phyloP scores from a whole-genome alignment of 2,888 invertebrate species.

The Xestoiulus laeticollis region DNA sequence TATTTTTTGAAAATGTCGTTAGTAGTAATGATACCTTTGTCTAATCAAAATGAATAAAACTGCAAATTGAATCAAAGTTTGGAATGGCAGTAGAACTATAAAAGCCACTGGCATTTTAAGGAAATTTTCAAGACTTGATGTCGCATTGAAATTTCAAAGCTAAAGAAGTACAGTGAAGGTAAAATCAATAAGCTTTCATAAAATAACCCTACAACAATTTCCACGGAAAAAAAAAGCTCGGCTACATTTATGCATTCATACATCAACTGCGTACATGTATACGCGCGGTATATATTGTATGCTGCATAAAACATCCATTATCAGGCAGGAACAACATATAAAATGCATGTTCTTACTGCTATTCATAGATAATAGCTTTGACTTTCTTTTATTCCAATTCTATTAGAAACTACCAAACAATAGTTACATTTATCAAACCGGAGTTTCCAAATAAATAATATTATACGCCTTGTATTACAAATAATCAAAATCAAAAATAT shows the following conservation, averaged over 20 bases:
- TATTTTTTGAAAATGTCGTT: no score
- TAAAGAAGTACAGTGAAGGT: not conserved
- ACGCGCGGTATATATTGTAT: not conserved
- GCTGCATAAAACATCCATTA: not conserved
- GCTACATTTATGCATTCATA: not conserved
- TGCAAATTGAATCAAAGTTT: not conserved
- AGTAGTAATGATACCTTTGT: no score
- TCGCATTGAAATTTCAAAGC: not conserved
- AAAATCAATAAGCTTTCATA: not conserved
- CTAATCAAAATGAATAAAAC: not conserved
- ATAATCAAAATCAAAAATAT: not conserved
- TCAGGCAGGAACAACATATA: not conserved
- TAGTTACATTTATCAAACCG: not conserved
- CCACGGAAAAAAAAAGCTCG: not conserved
- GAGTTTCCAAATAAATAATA: not conserved
- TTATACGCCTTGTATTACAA: not conserved
- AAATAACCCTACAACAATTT: not conserved
- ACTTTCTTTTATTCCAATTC: not conserved
- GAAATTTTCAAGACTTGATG: not conserved
- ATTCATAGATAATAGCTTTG: not conserved
- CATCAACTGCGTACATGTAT: not conserved
- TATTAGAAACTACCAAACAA: not conserved
- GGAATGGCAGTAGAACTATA: not conserved
- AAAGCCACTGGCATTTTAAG: not conserved
- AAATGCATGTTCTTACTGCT: not conserved